Base-by-base conservation (phyloP, 2,113 vertebrate genomes). In the Ploceus nigricollis region DNA sequence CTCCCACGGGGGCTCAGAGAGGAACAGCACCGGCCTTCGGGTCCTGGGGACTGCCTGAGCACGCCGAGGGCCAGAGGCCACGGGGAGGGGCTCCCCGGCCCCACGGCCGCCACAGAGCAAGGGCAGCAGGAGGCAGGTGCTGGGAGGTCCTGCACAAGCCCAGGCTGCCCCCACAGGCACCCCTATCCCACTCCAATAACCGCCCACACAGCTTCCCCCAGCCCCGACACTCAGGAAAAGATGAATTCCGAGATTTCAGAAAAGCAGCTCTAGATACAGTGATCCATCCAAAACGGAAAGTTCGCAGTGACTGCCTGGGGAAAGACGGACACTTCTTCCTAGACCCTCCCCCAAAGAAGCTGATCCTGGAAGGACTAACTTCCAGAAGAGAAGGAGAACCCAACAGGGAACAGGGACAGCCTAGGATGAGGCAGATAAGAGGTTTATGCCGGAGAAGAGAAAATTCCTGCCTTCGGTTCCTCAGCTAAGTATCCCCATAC, bases 341-440 rank as follows among this genome's bases (percentile, higher is more conserved):
- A 85, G 33, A 51, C 82, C 93, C 92, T 86, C 85, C 87, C 94
- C 44, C 31, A 37, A 86, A 94, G 92, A 96, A 68, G 90, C 71
- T 51, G 93, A 73, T 64, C 79, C 94, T 88, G 90, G 94, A 92
- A 96, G 60, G 31, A 66, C 75, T 87, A 63, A 91, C 42, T 85
- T 94, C 96, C 94, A 91, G 82, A 87, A 93, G 79, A 97, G 82
- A 97, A 93, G 92, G 54, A 86, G 93, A 97, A 77, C 66, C 66
- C 90, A 91, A 44, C 35, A 54, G 94, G 91, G 69, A 95, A 71
- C 5, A 70, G 91, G 93, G 91, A 93, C 91, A 96, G 95, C 93
- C 92, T 90, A 56, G 85, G 94, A 96, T 70, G 71, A 96, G 94
- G 80, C 90, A 93, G 82, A 73, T 63, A 70, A 96, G 95, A 96